Base-by-base conservation (phyloP, 1,140 invertebrate genomes). In the Lordiphosa collinella region DNA sequence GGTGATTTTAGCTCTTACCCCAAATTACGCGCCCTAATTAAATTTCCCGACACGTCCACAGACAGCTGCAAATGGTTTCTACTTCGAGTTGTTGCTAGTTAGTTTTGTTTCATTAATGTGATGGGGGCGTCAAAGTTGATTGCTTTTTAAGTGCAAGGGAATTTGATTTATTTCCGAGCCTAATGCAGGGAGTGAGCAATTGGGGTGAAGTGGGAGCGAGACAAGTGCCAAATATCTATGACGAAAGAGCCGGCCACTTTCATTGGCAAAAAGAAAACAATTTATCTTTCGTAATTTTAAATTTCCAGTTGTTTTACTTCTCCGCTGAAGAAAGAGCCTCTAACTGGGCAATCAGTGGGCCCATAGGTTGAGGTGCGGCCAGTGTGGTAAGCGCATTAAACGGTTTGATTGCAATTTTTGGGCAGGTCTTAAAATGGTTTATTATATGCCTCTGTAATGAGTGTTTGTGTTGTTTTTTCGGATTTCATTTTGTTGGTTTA, bases 21-120 rank as follows among this genome's bases (percentile, higher is more conserved):
- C 31, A 49, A 57, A 71, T 69, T 76, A 69, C 56, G 58, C 63
- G 57, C 56, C 25, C 25, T 82, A 84, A 82, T 82, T 82, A 69
- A 82, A 84, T 82, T 82, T 73, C 78, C 50, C 41, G 48, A 50
- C 78, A 82, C 78, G 78, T 78, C 41, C 51, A 14, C 9, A 48
- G n/a, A 16, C 3, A n/a, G 22, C 25, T 1, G 29, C 43, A 64
- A 64, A 40, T 52, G 48, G 46, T 14, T 43, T 34, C 25, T 64
- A 57, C n/a, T 40, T 57, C 38, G 5, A 47, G 29, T 68, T 22
- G 36, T 14, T 47, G 44, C 36, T 51, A 11, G 49, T 78, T 40
- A 71, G 57, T 63, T 66, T 71, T 66, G 54, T 55, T 67, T 71
- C 57, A 75, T 82, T 71, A 71, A 68, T 64, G 52, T 16, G 54